Percentiles rank a stretch among this genome's conserved stretches.
Evolutionary conservation across 2,888 invertebrate genomes (phyloP).

Genomic region (Idaea straminata): DNA sequence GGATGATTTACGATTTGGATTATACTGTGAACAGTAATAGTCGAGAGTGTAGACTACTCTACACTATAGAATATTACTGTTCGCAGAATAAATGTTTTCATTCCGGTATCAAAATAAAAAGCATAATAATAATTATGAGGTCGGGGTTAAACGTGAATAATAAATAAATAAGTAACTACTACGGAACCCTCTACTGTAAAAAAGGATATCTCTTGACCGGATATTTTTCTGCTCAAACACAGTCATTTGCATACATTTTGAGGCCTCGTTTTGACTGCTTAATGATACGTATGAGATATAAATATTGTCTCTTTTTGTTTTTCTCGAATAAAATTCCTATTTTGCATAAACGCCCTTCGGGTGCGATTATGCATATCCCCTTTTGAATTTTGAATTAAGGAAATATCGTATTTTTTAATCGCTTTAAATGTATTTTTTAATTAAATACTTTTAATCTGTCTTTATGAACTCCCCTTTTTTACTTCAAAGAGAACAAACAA

Average conservation of each 20-base stretch:
- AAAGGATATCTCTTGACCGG: conserved; percentile 5
- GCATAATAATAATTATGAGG: background rate
- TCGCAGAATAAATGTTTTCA: no score
- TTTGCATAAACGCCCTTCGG: conserved; percentile 56
- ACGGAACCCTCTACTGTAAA: conserved; percentile 12
- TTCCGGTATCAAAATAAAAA: background rate
- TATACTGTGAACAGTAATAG: background rate
- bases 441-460: conserved; percentile 8
- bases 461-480: conserved; percentile 12
- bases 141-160: no score
- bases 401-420: conserved; percentile 33
- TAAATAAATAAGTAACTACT: no score
- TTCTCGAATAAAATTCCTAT: conserved; percentile 29
- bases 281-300: conserved; percentile 66
- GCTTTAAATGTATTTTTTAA: conserved; percentile 33
- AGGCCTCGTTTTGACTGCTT: conserved; percentile 61
- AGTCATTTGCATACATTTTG: conserved; percentile 66
- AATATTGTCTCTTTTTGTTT: conserved; percentile 62
- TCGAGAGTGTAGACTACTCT: no score
- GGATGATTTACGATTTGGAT: no score
- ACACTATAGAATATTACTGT: no score
- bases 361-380: conserved; percentile 40
- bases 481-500: no score
- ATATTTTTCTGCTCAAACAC: conserved; percentile 32
- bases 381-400: conserved; percentile 43